Conservation (phyloP, 2,113 vertebrate species). For the Centropus unirufus region DNA sequence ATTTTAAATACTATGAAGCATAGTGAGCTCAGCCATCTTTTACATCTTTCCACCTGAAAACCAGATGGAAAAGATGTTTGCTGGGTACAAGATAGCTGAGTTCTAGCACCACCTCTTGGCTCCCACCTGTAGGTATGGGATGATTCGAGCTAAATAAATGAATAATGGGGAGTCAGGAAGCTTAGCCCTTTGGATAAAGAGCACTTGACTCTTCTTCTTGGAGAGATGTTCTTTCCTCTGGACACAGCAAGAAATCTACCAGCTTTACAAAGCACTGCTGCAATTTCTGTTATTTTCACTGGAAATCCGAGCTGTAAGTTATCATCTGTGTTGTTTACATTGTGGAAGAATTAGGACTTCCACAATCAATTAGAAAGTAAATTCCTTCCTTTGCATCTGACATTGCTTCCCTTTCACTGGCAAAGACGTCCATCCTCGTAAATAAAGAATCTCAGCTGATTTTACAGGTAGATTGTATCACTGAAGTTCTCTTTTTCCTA, state of each 20-base stretch:
- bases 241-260: not conserved
- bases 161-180: not conserved
- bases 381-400: not conserved
- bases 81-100: constrained; percentile 24
- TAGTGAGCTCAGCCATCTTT: not conserved
- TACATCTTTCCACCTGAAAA: not conserved
- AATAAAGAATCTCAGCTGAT: not conserved
- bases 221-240: not conserved
- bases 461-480: not conserved
- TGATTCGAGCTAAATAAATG: not conserved
- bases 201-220: accelerated
- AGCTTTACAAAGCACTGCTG: not conserved
- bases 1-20: not conserved
- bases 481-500: not conserved
- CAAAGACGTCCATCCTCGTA: not conserved
- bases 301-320: not conserved
- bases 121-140: constrained; percentile 50
- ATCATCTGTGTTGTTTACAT: not conserved
- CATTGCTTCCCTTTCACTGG: too few relatives aligned
- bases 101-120: constrained; percentile 69
- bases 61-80: not conserved
- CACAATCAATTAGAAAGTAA: not conserved
- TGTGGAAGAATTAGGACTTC: not conserved
- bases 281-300: not conserved
- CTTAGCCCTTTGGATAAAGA: not conserved